Percentiles rank a stretch among this genome's conserved stretches.
phyloP scores from a whole-genome alignment of 2,797 vertebrate genomes.

The Amblyraja radiata region DNA sequence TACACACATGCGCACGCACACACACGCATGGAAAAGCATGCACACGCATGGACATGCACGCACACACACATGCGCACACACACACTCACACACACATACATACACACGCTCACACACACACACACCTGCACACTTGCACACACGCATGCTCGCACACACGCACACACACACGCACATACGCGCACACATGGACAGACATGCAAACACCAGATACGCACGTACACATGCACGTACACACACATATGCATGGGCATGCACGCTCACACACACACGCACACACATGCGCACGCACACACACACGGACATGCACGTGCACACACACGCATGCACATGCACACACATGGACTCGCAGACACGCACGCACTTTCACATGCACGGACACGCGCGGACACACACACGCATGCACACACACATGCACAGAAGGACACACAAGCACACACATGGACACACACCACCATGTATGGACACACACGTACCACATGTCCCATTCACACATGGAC shows the following conservation, averaged over 20 bases:
- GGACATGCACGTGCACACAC: not conserved
- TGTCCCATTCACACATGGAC: too few relatives aligned
- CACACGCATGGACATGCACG: not conserved
- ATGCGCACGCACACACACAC: too few relatives aligned
- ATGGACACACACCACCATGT: not conserved
- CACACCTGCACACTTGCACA: not conserved
- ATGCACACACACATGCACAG: not conserved
- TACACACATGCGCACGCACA: not conserved
- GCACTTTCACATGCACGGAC: not conserved
- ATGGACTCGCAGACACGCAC: not conserved
- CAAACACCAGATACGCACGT: too few relatives aligned
- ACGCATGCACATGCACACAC: not conserved
- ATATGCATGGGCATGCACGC: too few relatives aligned
- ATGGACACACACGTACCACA: too few relatives aligned
- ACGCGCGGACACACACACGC: not conserved
- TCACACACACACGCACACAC: not conserved
- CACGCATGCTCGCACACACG: not conserved
- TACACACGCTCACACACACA: not conserved
- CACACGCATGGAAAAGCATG: not conserved
- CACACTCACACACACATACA: not conserved
- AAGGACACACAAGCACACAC: not conserved
- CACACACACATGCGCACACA: not conserved
- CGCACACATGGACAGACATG: too few relatives aligned
- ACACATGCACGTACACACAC: too few relatives aligned
- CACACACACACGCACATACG: too few relatives aligned